A percentile compares a stretch with the other conserved stretches of the same genome.
Conservation (phyloP, 2,797 vertebrate genomes). For the Sciurus carolinensis region DNA sequence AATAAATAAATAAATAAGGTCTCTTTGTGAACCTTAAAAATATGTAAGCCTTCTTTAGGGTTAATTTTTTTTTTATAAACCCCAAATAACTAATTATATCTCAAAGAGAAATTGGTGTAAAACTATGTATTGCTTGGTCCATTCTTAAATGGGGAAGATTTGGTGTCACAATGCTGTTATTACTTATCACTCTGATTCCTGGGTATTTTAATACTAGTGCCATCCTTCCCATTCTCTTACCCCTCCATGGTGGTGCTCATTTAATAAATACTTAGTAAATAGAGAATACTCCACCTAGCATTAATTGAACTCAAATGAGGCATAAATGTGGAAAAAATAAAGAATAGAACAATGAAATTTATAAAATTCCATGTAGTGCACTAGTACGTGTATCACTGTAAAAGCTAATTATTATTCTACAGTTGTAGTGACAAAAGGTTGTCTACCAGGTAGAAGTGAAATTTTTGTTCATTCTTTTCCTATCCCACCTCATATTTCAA, state of each 20-base stretch:
- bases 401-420: constrained; percentile 40
- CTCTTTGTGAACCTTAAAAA: constrained; percentile 6
- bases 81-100: constrained; percentile 44
- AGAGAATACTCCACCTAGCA: background rate
- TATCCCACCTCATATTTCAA: constrained; percentile 36
- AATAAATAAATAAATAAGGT: background rate
- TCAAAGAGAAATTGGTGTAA: background rate
- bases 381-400: background rate
- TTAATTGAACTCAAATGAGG: constrained; percentile 54
- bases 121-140: background rate
- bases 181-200: background rate
- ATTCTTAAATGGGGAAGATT: constrained; percentile 19
- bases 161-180: constrained; percentile 10
- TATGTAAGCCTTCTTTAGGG: background rate
- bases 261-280: constrained; percentile 44
- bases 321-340: constrained; percentile 31
- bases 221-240: background rate
- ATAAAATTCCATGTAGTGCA: background rate
- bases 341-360: constrained; percentile 44
- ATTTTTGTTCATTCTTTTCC: background rate
- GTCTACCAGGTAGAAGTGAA: constrained; percentile 57
- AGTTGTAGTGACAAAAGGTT: background rate
- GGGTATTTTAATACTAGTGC: background rate
- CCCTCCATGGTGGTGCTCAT: background rate
- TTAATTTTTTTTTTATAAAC: constrained; percentile 27